These are phyloP conservation scores for Sphaerophoria taeniata DNA, from an alignment of 2,888 invertebrate species.

Conservation along the genomic window DNA sequence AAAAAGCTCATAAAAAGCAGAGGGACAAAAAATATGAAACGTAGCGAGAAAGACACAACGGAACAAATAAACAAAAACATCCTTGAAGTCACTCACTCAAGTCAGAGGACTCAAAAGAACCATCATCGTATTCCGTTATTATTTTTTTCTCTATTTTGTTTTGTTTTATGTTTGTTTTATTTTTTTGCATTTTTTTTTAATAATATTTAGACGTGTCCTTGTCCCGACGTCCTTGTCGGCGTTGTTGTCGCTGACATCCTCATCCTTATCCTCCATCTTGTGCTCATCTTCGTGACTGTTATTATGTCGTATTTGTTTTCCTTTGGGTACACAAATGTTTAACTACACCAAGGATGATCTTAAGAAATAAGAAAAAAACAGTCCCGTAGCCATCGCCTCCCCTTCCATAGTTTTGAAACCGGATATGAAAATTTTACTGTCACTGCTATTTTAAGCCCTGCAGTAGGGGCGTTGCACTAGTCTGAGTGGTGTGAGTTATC, in stretches of 20 bases:
- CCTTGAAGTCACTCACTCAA: slow-evolving; percentile 73
- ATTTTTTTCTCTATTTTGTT: slow-evolving; percentile 46
- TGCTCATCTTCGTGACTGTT: slow-evolving; percentile 12
- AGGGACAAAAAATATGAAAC: slow-evolving; percentile 11
- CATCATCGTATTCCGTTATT: slow-evolving; percentile 12
- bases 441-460: slow-evolving; percentile 33
- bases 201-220: slow-evolving; percentile 74
- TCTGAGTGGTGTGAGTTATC: neutral
- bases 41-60: slow-evolving; percentile 25
- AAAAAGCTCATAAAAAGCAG: slow-evolving; percentile 26
- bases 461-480: neutral
- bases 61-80: slow-evolving; percentile 55
- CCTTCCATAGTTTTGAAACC: neutral
- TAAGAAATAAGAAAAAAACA: neutral
- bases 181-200: slow-evolving; percentile 11
- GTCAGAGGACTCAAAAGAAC: slow-evolving; percentile 37
- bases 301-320: slow-evolving; percentile 27
- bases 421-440: neutral
- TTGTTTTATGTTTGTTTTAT: slow-evolving; percentile 39
- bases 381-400: neutral
- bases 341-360: slow-evolving; percentile 41
- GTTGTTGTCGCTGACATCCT: slow-evolving; percentile 58
- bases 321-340: slow-evolving; percentile 37
- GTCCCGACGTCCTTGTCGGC: slow-evolving; percentile 54
- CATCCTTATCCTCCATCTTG: slow-evolving; percentile 17